Evolutionary conservation across 2,888 invertebrate genomes (phyloP).

Genomic region (Napeogenes inachia): DNA sequence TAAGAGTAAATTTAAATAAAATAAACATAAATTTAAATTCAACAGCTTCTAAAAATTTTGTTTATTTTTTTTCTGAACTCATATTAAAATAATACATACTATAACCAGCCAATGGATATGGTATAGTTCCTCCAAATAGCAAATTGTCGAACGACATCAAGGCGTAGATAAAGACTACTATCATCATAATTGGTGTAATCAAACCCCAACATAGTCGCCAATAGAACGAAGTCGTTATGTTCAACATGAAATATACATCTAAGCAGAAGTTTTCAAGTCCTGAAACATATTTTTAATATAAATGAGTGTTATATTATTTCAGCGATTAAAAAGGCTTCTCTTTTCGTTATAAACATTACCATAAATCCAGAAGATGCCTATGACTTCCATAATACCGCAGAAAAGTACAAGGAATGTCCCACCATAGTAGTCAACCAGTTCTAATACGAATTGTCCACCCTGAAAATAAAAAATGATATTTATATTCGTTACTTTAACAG

Average conservation of each 20-base stretch:
- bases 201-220: slow-evolving; percentile 90
- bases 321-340: no score
- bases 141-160: slow-evolving; percentile 78
- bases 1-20: background rate
- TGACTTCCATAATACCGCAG: slow-evolving; percentile 81
- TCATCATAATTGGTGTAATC: slow-evolving; percentile 83
- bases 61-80: no score
- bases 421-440: slow-evolving; percentile 85
- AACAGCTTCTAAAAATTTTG: no score
- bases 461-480: slow-evolving; percentile 44
- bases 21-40: no score
- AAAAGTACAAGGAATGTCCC: slow-evolving; percentile 86
- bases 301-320: no score
- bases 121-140: slow-evolving; percentile 75
- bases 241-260: slow-evolving; percentile 90
- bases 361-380: slow-evolving; percentile 87
- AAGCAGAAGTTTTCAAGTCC: slow-evolving; percentile 66
- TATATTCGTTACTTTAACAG: background rate
- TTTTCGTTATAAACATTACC: slow-evolving; percentile 56
- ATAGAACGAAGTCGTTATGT: slow-evolving; percentile 80
- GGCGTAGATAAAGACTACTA: slow-evolving; percentile 84
- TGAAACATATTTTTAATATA: slow-evolving; percentile 28
- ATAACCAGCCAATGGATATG: slow-evolving; percentile 79
- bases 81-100: slow-evolving; percentile 58
- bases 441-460: slow-evolving; percentile 86